These are phyloP conservation scores for Melanotaenia parkinsoni DNA, from an alignment of 2,797 vertebrate genomes.

Conservation along the genomic window DNA sequence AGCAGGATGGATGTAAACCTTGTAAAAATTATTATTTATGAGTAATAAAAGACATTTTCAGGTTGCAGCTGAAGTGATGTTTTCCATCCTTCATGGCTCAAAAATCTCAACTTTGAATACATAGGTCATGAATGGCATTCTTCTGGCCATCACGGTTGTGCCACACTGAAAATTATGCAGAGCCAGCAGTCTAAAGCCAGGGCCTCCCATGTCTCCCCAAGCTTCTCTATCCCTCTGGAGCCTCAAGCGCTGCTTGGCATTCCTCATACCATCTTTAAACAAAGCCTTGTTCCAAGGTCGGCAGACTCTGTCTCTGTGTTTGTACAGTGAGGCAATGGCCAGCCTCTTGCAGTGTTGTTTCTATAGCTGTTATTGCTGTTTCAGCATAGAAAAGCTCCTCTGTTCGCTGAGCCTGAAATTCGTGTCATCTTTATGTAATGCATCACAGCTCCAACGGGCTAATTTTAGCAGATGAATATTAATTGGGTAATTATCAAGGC, in stretches of 20 bases:
- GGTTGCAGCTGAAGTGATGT: slow-evolving; percentile 5
- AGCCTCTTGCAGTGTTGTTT: slow-evolving; percentile 55
- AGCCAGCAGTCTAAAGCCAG: slow-evolving; percentile 68
- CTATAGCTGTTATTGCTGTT: slow-evolving; percentile 68
- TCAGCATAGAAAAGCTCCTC: slow-evolving; percentile 59
- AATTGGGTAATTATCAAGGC: slow-evolving; percentile 60
- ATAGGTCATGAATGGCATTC: slow-evolving; percentile 60
- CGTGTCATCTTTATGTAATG: slow-evolving; percentile 42
- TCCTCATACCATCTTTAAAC: slow-evolving; percentile 79
- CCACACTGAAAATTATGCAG: slow-evolving; percentile 73
- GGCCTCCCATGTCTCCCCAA: slow-evolving; percentile 44
- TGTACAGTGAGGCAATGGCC: slow-evolving; percentile 66
- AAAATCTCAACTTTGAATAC: slow-evolving; percentile 68
- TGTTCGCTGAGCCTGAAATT: slow-evolving; percentile 48
- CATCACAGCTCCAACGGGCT: slow-evolving; percentile 12
- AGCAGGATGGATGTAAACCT: slow-evolving; percentile 26
- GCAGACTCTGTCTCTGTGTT: slow-evolving; percentile 71
- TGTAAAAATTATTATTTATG: slow-evolving; percentile 7
- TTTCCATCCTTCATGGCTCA: slow-evolving; percentile 58
- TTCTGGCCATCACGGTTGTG: slow-evolving; percentile 46
- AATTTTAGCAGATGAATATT: slow-evolving; percentile 59
- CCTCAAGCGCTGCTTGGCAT: slow-evolving; percentile 71
- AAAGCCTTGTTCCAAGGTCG: slow-evolving; percentile 72
- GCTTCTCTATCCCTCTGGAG: slow-evolving; percentile 61
- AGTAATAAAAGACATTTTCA: neutral